Percentiles rank a stretch among this genome's conserved stretches.
These are phyloP conservation scores for Trichopoda pennipes DNA, from an alignment of 2,888 invertebrate genomes.

Conservation along the genomic window DNA sequence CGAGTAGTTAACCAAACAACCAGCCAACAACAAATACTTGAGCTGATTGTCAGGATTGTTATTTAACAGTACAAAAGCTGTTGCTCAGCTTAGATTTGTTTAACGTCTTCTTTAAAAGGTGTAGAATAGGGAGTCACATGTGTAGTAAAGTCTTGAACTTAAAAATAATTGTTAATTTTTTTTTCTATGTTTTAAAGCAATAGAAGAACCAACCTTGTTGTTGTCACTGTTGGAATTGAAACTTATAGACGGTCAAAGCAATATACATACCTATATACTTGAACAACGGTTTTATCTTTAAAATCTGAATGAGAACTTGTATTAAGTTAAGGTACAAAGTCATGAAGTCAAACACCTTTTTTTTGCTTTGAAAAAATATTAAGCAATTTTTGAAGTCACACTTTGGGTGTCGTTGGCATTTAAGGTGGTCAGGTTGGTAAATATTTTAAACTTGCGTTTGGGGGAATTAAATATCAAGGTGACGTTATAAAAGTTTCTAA, in stretches of 20 bases:
- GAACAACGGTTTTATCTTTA: slow-evolving; percentile 57
- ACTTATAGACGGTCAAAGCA: slow-evolving; percentile 31
- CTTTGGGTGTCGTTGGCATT: slow-evolving; percentile 49
- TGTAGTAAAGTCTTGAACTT: slow-evolving; percentile 44
- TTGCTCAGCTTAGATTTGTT: slow-evolving; percentile 22
- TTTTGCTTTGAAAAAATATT: slow-evolving; percentile 32
- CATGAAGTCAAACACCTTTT: slow-evolving; percentile 61
- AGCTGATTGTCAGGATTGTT: slow-evolving; percentile 15
- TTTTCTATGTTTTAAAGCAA: slow-evolving; percentile 25
- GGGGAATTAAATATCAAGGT: neutral
- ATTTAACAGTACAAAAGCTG: slow-evolving; percentile 25
- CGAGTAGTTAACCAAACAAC: neutral
- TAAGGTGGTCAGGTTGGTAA: slow-evolving; percentile 17
- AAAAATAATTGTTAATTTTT: slow-evolving; percentile 62
- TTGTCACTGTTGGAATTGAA: slow-evolving; percentile 47
- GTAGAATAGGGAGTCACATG: slow-evolving; percentile 24
- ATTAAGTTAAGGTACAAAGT: slow-evolving; percentile 47
- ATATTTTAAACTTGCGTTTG: neutral
- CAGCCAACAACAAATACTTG: neutral
- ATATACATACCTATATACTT: slow-evolving; percentile 15
- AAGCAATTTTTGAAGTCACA: slow-evolving; percentile 47
- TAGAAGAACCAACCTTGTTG: slow-evolving; percentile 9
- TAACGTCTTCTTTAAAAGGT: slow-evolving; percentile 6
- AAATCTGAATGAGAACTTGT: slow-evolving; percentile 56
- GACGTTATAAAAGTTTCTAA: no score